Percentiles rank a stretch among this genome's conserved stretches.
These are phyloP conservation scores for Enteromius radiatus DNA, from an alignment of 2,797 vertebrate genomes.

Conservation along the genomic window DNA sequence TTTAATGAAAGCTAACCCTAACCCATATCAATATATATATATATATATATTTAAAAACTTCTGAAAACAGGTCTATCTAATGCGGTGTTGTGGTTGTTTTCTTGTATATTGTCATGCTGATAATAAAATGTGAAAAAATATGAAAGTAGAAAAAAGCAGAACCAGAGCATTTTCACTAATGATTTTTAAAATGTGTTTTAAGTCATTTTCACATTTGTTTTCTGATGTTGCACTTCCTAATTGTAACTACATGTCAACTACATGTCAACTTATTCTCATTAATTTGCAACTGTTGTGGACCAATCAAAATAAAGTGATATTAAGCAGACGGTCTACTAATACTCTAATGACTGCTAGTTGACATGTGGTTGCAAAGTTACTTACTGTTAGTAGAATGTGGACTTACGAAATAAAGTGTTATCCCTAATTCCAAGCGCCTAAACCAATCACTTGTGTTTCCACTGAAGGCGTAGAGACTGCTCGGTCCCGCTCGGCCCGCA, in stretches of 20 bases:
- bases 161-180: neutral
- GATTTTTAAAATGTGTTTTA: too few relatives aligned
- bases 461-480: conserved; percentile 84
- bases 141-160: neutral
- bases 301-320: too few relatives aligned
- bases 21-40: neutral
- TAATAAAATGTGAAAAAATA: neutral
- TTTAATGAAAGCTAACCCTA: neutral
- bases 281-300: too few relatives aligned
- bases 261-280: too few relatives aligned
- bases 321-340: too few relatives aligned
- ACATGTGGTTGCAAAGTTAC: too few relatives aligned
- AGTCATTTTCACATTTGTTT: neutral
- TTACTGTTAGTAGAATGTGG: too few relatives aligned
- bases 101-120: neutral
- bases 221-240: neutral
- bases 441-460: neutral
- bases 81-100: neutral
- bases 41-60: neutral
- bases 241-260: too few relatives aligned
- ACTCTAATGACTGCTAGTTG: too few relatives aligned
- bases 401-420: too few relatives aligned
- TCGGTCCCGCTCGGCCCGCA: conserved; percentile 92
- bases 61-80: neutral
- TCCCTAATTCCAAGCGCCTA: neutral